phyloP scores from a whole-genome alignment of 2,888 invertebrate species.

The Copidosoma aretas region DNA sequence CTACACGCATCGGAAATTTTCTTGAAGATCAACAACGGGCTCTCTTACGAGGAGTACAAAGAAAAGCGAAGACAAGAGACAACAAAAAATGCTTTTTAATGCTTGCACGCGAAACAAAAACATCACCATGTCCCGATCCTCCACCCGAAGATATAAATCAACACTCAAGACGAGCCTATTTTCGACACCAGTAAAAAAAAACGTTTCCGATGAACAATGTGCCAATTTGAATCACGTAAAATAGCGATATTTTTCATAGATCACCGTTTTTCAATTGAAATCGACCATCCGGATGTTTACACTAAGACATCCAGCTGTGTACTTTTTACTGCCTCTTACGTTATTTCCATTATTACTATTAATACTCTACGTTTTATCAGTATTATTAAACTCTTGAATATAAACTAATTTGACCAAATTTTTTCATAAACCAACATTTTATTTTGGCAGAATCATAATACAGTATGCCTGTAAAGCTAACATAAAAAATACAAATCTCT shows the following conservation, averaged over 20 bases:
- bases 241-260: not conserved
- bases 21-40: slow-evolving; percentile 3
- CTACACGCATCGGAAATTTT: not conserved
- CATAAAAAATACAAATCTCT: slow-evolving; percentile 1
- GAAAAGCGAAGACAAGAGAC: not conserved
- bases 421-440: not conserved
- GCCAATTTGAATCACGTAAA: slow-evolving; percentile 15
- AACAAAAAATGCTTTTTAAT: not conserved
- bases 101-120: slow-evolving; percentile 31
- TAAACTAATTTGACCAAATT: not conserved
- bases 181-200: slow-evolving; percentile 16
- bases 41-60: slow-evolving; percentile 1
- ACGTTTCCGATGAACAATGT: slow-evolving; percentile 25
- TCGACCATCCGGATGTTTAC: not conserved
- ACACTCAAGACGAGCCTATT: slow-evolving; percentile 30
- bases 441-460: not conserved
- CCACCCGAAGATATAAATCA: slow-evolving; percentile 25
- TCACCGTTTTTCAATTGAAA: not conserved
- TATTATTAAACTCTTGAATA: not conserved
- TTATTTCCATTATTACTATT: not conserved
- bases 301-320: not conserved
- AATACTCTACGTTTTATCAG: not conserved
- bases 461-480: not conserved
- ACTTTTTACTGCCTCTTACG: not conserved
- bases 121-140: slow-evolving; percentile 22